A percentile compares a stretch with the other conserved stretches of the same genome.
phyloP scores from a whole-genome alignment of 2,113 vertebrate species.

The Spheniscus mendiculus region DNA sequence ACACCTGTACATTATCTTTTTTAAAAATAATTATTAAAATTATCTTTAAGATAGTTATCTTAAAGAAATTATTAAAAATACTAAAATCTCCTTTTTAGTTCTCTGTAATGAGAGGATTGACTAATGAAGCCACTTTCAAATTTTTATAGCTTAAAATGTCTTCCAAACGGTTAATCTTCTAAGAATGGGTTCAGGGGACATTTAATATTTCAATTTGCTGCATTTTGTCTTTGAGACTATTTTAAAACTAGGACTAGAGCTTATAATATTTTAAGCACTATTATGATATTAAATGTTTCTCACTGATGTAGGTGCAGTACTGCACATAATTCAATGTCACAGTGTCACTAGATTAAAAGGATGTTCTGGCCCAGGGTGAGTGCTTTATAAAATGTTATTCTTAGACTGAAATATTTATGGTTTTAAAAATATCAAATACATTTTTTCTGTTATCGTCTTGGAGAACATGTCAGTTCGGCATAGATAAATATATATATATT shows the following conservation, averaged over 20 bases:
- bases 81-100: neutral
- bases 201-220: conserved; percentile 58
- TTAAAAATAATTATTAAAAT: too few relatives aligned
- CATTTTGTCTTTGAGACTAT: conserved; percentile 51
- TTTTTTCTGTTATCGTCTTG: neutral
- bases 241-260: conserved; percentile 43
- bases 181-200: neutral
- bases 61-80: neutral
- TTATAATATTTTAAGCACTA: conserved; percentile 66
- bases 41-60: too few relatives aligned
- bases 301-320: conserved; percentile 40
- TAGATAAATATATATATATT: neutral
- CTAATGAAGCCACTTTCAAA: neutral
- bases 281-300: conserved; percentile 71
- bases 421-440: neutral
- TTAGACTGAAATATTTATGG: conserved; percentile 1
- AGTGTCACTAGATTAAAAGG: conserved; percentile 67
- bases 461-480: neutral
- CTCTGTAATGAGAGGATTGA: neutral
- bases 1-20: neutral
- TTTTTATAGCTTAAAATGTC: neutral
- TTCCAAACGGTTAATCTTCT: conserved; percentile 31
- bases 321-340: conserved; percentile 65
- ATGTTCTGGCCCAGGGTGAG: neutral
- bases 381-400: conserved; percentile 12